These are phyloP conservation scores for Trichomalopsis sarcophagae DNA, from an alignment of 1,140 invertebrate species.

Conservation along the genomic window DNA sequence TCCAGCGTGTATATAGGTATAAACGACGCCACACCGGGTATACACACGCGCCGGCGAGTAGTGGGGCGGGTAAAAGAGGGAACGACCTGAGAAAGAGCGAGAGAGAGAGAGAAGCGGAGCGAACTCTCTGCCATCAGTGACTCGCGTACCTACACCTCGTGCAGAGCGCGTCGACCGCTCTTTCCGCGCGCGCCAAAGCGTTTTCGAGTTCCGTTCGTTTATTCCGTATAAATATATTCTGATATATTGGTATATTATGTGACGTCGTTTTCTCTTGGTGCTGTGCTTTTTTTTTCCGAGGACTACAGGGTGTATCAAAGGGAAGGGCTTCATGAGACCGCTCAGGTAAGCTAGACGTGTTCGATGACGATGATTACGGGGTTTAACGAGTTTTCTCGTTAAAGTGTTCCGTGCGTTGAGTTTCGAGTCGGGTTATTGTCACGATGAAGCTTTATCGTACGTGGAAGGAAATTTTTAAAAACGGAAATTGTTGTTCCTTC, in stretches of 20 bases:
- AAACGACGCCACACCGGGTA: not conserved
- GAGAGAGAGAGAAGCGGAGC: not conserved
- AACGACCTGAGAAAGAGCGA: not conserved
- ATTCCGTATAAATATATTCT: too few relatives aligned
- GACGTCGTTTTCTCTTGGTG: not conserved
- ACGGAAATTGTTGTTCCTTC: too few relatives aligned
- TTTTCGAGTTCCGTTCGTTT: not conserved
- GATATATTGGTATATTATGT: not conserved
- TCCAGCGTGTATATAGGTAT: not conserved
- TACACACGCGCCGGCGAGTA: not conserved
- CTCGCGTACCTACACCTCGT: not conserved
- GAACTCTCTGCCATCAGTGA: slow-evolving; percentile 10
- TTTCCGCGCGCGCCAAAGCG: not conserved
- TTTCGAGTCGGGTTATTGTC: too few relatives aligned
- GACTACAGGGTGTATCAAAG: too few relatives aligned
- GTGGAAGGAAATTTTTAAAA: too few relatives aligned
- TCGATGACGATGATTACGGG: too few relatives aligned
- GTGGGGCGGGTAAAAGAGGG: slow-evolving; percentile 2
- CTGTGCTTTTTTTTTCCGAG: not conserved
- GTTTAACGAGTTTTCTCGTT: not conserved
- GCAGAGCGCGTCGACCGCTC: not conserved
- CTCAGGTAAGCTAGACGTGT: too few relatives aligned
- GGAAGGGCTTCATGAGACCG: too few relatives aligned
- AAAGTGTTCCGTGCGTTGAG: not conserved
- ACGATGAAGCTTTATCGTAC: too few relatives aligned